Evolutionary conservation across 2,797 vertebrate species (phyloP).

Genomic region (Gallirallus australis): DNA sequence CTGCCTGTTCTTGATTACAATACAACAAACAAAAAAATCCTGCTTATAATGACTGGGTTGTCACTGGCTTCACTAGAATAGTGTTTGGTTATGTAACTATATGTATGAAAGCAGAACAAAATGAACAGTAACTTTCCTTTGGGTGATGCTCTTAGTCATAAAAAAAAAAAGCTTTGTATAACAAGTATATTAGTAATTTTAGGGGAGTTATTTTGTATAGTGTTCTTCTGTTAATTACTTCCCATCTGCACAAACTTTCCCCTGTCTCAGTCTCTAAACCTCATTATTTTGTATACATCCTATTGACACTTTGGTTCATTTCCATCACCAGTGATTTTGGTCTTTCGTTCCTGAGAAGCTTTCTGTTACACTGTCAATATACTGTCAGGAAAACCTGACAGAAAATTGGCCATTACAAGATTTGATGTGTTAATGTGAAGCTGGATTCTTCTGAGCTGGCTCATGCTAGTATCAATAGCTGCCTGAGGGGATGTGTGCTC

Average conservation of each 20-base stretch:
- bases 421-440: neutral
- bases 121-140: neutral
- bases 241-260: neutral
- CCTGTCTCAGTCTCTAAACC: neutral
- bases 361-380: neutral
- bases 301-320: neutral
- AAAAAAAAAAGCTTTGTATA: too few species aligned
- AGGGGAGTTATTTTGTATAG: neutral
- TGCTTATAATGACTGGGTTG: neutral
- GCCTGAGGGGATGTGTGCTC: rapidly evolving
- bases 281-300: neutral
- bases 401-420: neutral
- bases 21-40: neutral
- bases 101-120: neutral
- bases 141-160: rapidly evolving
- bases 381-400: neutral
- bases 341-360: neutral
- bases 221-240: neutral
- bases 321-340: neutral
- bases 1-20: slow-evolving; percentile 29
- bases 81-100: neutral
- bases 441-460: neutral
- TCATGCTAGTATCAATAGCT: neutral
- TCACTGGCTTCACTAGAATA: neutral
- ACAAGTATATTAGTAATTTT: neutral